Percentiles rank a stretch among this genome's conserved stretches.
These are phyloP conservation scores for Tetramorium simillimum DNA, from an alignment of 1,140 invertebrate species.

Conservation along the genomic window DNA sequence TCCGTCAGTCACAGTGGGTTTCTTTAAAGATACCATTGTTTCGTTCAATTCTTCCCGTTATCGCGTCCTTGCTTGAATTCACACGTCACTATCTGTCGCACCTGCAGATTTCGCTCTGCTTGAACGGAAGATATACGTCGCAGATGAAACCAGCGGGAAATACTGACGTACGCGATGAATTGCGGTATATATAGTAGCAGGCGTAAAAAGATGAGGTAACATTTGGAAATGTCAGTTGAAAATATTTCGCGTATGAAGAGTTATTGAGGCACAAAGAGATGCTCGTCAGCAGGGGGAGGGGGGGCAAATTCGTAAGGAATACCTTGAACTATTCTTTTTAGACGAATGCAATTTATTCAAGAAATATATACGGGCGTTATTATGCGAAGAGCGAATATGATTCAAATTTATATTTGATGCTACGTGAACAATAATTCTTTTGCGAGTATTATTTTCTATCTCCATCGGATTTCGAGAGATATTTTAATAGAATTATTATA, in stretches of 20 bases:
- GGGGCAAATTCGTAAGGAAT: not conserved
- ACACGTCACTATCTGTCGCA: not conserved
- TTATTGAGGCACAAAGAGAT: conserved; percentile 26
- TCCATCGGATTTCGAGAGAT: not conserved
- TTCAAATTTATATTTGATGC: not conserved
- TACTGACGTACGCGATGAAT: conserved; percentile 20
- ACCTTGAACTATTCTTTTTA: not conserved
- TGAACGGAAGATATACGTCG: conserved; percentile 19
- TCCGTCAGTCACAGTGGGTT: not conserved
- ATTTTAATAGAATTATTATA: not conserved
- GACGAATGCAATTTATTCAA: not conserved
- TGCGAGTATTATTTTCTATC: not conserved
- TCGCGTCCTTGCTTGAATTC: not conserved
- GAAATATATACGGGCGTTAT: not conserved
- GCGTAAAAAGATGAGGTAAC: not conserved
- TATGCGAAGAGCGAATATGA: not conserved
- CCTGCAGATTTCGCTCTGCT: not conserved
- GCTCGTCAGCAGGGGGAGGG: not conserved
- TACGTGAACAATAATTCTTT: not conserved
- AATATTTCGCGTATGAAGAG: conserved; percentile 9
- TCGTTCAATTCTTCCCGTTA: not conserved
- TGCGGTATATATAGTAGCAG: not conserved
- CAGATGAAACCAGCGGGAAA: conserved; percentile 12
- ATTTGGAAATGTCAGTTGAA: conserved; percentile 13
- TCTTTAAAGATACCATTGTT: not conserved